phyloP scores from a whole-genome alignment of 2,113 vertebrate species.

The Corythaeola cristata region DNA sequence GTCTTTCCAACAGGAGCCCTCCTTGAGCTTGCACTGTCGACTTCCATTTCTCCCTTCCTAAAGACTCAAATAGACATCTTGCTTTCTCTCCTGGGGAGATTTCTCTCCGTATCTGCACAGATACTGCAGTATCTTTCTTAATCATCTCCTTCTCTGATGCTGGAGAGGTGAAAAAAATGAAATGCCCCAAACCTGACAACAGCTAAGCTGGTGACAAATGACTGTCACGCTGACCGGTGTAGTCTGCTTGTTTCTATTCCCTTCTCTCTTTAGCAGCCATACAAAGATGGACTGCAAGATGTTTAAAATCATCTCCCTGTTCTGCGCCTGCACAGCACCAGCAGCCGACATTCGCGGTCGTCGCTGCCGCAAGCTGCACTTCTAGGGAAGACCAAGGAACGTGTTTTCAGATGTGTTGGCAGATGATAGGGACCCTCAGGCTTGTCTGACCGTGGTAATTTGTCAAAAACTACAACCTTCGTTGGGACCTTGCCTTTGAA shows the following conservation, averaged over 20 bases:
- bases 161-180: neutral
- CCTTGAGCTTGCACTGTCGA: neutral
- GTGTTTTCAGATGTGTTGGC: fast-evolving
- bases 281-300: neutral
- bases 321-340: fast-evolving
- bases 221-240: neutral
- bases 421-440: neutral
- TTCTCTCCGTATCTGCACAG: neutral
- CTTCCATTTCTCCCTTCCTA: neutral
- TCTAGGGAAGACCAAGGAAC: neutral
- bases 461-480: neutral
- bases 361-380: fast-evolving
- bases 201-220: constrained; percentile 15
- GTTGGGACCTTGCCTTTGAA: neutral
- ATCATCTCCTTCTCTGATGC: neutral
- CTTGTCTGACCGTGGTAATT: neutral
- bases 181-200: neutral
- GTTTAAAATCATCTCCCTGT: neutral
- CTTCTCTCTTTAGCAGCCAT: neutral
- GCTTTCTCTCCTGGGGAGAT: neutral
- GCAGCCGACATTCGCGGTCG: fast-evolving
- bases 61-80: too few species aligned
- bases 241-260: neutral
- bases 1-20: neutral
- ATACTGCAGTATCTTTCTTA: fast-evolving